phyloP scores from a whole-genome alignment of 2,797 vertebrate species.

The Scyliorhinus canicula region DNA sequence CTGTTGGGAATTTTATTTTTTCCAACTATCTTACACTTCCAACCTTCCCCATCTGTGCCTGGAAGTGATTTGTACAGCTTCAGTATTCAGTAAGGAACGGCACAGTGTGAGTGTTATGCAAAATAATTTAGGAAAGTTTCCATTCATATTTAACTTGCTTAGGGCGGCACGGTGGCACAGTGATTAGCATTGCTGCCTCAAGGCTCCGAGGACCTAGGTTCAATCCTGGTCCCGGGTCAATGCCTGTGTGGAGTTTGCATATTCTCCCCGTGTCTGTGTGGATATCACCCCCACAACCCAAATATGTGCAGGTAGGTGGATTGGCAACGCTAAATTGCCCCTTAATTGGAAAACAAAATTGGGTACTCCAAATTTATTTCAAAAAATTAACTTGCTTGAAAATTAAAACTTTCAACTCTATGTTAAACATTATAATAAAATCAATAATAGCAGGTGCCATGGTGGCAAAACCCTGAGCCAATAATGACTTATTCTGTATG shows the following conservation, averaged over 20 bases:
- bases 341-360: too few relatives aligned
- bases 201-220: too few relatives aligned
- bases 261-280: too few relatives aligned
- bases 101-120: background rate
- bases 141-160: background rate
- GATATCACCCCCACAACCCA: too few relatives aligned
- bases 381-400: background rate
- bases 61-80: background rate
- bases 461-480: background rate
- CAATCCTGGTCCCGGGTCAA: too few relatives aligned
- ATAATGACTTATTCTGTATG: background rate
- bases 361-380: too few relatives aligned
- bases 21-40: background rate
- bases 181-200: too few relatives aligned
- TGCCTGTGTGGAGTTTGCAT: too few relatives aligned
- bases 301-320: too few relatives aligned
- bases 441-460: background rate
- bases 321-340: too few relatives aligned
- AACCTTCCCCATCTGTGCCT: conserved; percentile 8
- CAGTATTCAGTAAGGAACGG: background rate
- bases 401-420: background rate
- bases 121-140: background rate
- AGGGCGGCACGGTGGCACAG: too few relatives aligned
- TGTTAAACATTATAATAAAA: background rate
- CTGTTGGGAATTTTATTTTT: background rate